Base-by-base conservation (phyloP, 2,888 invertebrate species). In the Mimas tiliae region DNA sequence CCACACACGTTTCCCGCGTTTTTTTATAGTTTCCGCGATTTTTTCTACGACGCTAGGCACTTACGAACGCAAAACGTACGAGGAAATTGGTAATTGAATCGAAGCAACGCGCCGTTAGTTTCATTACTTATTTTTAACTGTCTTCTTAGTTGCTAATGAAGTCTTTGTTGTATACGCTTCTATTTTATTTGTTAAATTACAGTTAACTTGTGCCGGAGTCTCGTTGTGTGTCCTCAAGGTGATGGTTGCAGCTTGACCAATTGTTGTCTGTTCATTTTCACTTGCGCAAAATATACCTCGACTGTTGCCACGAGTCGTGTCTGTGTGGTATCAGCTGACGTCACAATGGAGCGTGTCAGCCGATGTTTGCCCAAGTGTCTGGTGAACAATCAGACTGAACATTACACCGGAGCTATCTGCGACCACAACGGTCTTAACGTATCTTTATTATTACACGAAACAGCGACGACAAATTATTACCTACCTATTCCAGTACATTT, bases 281-380 rank as follows among this genome's bases (percentile, higher is more conserved):
- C 58, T 58, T 58, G 58, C 42, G 19, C 58, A 58, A 58, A 51
- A 38, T 34, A 19, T 16, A 21, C 6, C 7, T 21, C 50, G 55
- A 12, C 65, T 53, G 66, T 62, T 50, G 45, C 45, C 45, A 45
- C 45, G 45, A 45, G 45, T 16, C 53, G 33, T 63, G 34, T 21
- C 33, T 62, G 71, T 65, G 62, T 58, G 62, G 63, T 65, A 21
- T 69, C 38, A 63, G 45, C 53, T 62, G 69, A 34, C 72, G 72
- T 73, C 82, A 88, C 87, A 88, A 87, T 86, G 79, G 79, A 67
- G 69, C 83, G 83, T 85, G 87, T 83, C 80, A 82, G 79, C 77
- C 80, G 78, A 76, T 77, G 83, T 86, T 85, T 83, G 81, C 81
- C 74, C 86, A 86, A 87, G 87, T 87, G 86, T 80, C 78, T 72